These are phyloP conservation scores for Recurvirostra avosetta DNA, from an alignment of 2,113 vertebrate species.

Conservation along the genomic window DNA sequence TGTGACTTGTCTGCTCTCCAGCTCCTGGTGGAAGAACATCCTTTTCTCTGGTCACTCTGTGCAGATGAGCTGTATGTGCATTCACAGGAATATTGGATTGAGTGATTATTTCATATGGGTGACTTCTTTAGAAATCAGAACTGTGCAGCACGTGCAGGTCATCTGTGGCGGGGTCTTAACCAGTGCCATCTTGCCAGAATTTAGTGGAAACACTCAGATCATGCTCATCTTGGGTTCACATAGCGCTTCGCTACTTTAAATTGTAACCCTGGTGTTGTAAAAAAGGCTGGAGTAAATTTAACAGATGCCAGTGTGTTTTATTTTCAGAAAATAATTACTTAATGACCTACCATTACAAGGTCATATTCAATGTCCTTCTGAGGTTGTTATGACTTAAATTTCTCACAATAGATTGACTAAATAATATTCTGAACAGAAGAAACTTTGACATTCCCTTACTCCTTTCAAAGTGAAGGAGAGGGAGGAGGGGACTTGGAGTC, in stretches of 20 bases:
- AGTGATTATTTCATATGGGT: neutral
- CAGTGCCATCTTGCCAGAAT: neutral
- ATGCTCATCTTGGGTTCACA: neutral
- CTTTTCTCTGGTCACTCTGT: neutral
- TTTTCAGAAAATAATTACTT: conserved; percentile 35
- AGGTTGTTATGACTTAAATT: neutral
- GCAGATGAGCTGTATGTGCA: neutral
- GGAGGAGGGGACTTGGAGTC: neutral
- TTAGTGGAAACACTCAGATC: neutral
- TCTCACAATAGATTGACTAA: neutral
- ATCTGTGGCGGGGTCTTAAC: neutral
- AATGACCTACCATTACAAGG: neutral
- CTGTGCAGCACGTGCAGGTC: neutral
- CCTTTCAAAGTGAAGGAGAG: neutral
- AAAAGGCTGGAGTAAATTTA: neutral
- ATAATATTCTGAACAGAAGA: neutral
- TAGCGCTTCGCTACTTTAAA: neutral
- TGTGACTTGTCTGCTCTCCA: neutral
- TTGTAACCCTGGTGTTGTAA: neutral
- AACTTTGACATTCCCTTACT: neutral
- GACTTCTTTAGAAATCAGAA: neutral
- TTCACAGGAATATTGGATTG: neutral
- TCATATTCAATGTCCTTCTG: neutral
- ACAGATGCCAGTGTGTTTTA: neutral
- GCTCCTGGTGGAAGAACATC: neutral